Evolutionary conservation across 2,113 vertebrate species (phyloP), one percentile per base, ranked within the genome.

Genomic region (Megaptera novaeangliae): DNA sequence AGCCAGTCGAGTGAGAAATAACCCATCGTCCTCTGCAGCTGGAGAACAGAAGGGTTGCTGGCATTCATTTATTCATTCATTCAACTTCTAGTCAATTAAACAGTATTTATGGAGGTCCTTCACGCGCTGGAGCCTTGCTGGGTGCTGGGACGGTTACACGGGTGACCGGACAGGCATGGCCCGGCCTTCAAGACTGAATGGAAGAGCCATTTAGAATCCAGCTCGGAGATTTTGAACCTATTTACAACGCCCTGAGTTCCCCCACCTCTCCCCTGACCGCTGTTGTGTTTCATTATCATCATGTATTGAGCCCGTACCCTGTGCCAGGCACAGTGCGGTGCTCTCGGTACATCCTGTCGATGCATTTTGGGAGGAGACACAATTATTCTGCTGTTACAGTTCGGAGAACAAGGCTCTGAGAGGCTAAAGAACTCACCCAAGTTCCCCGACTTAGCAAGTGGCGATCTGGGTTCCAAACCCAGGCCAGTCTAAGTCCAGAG

Each of bases 401-500:
- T 8, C 3, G 31, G 21, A 7, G 21, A 77, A 15, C 20, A 11
- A 89, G n/a, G 18, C 68, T 46, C 36, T 5, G 78, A 63, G 82
- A 69, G 27, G 34, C 5, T 1, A 8, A 29, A 11, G n/a, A 23
- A 21, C n/a, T 52, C 4, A 0, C 17, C 27, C 36, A 3, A 8
- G 27, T 2, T 27, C 69, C 46, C 23, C 8, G 2, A 2, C 7
- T 64, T 6, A 39, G 75, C n/a, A 11, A 15, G 63, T 11, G 20
- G 17, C 8, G 5, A 9, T 44, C 59, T 5, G 41, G 39, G 25
- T 49, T 61, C 75, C 91, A 52, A 46, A 17, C 52, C 55, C 49
- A 66, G 25, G 0, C 0, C 14, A 6, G 55, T 29, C 34, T 52
- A 27, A 0, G 14, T 55, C 14, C 81, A 13, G 0, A 0, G 66